Percentiles rank a stretch among this genome's conserved stretches.
These are phyloP conservation scores for Malthinus flaveolus DNA, from an alignment of 2,888 invertebrate species.

Conservation along the genomic window DNA sequence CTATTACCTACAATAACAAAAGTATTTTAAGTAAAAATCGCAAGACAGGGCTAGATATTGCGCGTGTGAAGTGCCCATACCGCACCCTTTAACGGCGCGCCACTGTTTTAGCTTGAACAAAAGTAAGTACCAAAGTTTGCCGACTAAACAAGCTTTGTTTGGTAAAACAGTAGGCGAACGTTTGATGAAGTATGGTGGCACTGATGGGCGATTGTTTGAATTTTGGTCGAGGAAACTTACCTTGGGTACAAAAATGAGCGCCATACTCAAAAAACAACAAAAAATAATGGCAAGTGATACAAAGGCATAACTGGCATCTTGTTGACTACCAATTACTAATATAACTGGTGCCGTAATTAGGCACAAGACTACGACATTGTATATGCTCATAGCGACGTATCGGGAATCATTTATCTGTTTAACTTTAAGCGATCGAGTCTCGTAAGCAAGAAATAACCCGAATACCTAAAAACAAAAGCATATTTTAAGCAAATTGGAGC, in stretches of 20 bases:
- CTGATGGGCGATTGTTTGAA: too few species aligned
- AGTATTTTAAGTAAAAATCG: too few species aligned
- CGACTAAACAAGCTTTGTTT: too few species aligned
- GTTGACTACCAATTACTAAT: conserved; percentile 95
- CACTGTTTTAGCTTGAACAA: not conserved
- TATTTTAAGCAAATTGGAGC: not conserved
- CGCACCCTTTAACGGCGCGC: too few species aligned
- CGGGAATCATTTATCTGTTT: conserved; percentile 97
- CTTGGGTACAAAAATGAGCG: conserved; percentile 97
- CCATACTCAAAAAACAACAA: conserved; percentile 98
- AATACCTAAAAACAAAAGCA: conserved; percentile 65
- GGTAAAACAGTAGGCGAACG: too few species aligned
- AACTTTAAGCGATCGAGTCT: conserved; percentile 96
- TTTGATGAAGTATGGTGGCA: too few species aligned
- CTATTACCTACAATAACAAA: conserved; percentile 68
- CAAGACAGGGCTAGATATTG: too few species aligned
- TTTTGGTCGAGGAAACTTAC: conserved; percentile 56
- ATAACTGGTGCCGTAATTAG: conserved; percentile 98
- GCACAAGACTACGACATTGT: conserved; percentile 97
- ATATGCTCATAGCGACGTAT: conserved; percentile 99
- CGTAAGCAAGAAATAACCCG: conserved; percentile 96
- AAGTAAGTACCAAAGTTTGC: too few species aligned
- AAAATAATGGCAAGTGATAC: conserved; percentile 95
- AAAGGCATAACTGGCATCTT: conserved; percentile 97
- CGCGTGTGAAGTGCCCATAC: too few species aligned